A percentile compares a stretch with the other conserved stretches of the same genome.
phyloP scores from a whole-genome alignment of 37 sponge, comb jelly and placozoan genomes.

The Axinella damicornis region DNA sequence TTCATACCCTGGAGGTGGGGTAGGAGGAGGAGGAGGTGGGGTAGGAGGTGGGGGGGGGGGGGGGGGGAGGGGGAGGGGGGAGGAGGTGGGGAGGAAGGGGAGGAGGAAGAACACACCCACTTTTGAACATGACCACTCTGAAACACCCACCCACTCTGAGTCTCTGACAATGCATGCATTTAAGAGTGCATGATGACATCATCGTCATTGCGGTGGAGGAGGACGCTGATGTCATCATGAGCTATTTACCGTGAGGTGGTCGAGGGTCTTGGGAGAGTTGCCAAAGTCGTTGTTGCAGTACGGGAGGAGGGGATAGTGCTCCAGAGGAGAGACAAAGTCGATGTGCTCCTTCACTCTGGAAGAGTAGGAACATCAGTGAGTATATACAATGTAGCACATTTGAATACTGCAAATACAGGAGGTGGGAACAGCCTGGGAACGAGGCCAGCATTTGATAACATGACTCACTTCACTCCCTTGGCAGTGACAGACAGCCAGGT shows the following conservation, averaged over 20 bases:
- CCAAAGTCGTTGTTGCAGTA: slow-evolving; percentile 60
- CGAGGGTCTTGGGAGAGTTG: slow-evolving; percentile 41
- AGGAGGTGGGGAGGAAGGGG: not conserved
- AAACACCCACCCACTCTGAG: too few species aligned
- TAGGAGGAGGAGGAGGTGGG: slow-evolving; percentile 8
- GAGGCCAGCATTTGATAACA: too few species aligned
- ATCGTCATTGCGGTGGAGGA: too few species aligned
- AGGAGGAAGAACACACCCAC: slow-evolving; percentile 1
- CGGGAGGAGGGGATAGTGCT: slow-evolving; percentile 47
- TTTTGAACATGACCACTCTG: too few species aligned
- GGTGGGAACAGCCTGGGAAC: too few species aligned
- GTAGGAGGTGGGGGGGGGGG: not conserved
- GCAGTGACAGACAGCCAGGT: slow-evolving; percentile 81
- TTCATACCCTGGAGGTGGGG: slow-evolving; percentile 52
- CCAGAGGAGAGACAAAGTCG: slow-evolving; percentile 48
- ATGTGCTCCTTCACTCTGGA: slow-evolving; percentile 64
- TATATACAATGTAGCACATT: too few species aligned
- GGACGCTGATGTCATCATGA: too few species aligned
- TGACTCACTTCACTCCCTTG: slow-evolving; percentile 80
- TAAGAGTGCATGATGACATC: too few species aligned
- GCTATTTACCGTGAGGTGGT: slow-evolving; percentile 53
- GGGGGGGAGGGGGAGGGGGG: not conserved
- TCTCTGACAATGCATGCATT: too few species aligned
- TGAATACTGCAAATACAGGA: too few species aligned
- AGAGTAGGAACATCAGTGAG: not conserved